Percentiles rank a stretch among this genome's conserved stretches.
These are phyloP conservation scores for Toxotes lorentzi DNA, from an alignment of 2,797 vertebrate genomes.

Conservation along the genomic window DNA sequence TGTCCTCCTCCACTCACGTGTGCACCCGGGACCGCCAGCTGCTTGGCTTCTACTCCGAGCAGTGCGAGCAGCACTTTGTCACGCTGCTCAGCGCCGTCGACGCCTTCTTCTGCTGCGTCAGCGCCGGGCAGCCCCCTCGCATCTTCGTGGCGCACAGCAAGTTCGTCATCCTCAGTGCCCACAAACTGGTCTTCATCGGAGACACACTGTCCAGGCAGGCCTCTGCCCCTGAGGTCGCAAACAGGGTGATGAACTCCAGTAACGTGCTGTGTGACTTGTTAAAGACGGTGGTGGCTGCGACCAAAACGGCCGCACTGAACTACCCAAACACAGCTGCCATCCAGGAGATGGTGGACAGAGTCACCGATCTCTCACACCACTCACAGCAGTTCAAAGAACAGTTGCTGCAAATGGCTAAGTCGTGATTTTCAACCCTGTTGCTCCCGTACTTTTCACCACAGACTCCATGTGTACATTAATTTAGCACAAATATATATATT, in stretches of 20 bases:
- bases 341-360: constrained; percentile 96
- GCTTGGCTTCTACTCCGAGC: constrained; percentile 94
- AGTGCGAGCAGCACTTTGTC: constrained; percentile 93
- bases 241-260: constrained; percentile 94
- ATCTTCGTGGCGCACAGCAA: constrained; percentile 98
- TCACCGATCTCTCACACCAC: constrained; percentile 91
- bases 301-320: constrained; percentile 93
- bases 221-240: constrained; percentile 87
- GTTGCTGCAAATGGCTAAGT: constrained; percentile 89
- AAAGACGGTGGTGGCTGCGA: constrained; percentile 92
- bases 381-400: constrained; percentile 93
- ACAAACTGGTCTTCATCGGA: constrained; percentile 98
- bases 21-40: constrained; percentile 89
- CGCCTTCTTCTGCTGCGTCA: constrained; percentile 93
- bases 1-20: constrained; percentile 59
- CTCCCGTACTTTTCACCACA: constrained; percentile 21
- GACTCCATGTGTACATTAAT: constrained; percentile 63
- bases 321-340: constrained; percentile 92
- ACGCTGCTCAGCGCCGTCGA: constrained; percentile 95
- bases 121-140: constrained; percentile 91
- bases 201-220: constrained; percentile 94
- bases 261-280: constrained; percentile 95
- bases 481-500: constrained; percentile 68
- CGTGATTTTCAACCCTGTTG: constrained; percentile 67
- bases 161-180: constrained; percentile 96